Evolutionary conservation across 2,888 invertebrate species (phyloP).

Genomic region (Copidosoma aretas): DNA sequence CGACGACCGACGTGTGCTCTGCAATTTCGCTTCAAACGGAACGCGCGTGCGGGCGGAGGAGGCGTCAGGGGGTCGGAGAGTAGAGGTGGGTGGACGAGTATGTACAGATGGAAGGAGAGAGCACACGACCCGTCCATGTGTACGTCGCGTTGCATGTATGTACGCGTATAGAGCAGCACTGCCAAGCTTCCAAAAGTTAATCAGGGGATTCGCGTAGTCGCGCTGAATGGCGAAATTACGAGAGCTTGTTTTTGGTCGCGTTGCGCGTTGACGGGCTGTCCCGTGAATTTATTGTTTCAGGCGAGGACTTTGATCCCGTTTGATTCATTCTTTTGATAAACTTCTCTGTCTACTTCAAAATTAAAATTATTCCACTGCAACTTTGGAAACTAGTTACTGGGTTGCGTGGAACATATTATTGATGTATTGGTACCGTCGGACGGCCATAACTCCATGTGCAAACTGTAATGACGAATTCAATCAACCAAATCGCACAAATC

Average conservation of each 20-base stretch:
- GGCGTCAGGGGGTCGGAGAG: background rate
- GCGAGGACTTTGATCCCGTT: background rate
- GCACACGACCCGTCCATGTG: background rate
- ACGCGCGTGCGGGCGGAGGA: background rate
- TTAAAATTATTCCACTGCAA: too few relatives aligned
- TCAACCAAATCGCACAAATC: too few relatives aligned
- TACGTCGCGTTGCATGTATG: background rate
- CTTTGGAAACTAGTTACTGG: too few relatives aligned
- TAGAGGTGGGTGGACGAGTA: background rate
- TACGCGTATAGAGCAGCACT: background rate
- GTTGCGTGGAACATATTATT: too few relatives aligned
- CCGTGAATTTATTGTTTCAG: background rate
- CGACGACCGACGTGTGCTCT: constrained; percentile 11
- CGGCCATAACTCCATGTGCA: too few relatives aligned
- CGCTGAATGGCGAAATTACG: background rate
- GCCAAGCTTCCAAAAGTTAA: background rate
- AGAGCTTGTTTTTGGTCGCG: background rate
- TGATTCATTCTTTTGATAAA: too few relatives aligned
- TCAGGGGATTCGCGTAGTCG: background rate
- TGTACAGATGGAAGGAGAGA: background rate
- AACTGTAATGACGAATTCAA: too few relatives aligned
- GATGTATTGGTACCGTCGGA: too few relatives aligned
- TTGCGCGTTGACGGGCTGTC: background rate
- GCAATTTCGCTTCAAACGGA: constrained; percentile 6
- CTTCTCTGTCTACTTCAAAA: too few relatives aligned